Base-by-base conservation (phyloP, 2,113 vertebrate species). In the Geococcyx californianus region DNA sequence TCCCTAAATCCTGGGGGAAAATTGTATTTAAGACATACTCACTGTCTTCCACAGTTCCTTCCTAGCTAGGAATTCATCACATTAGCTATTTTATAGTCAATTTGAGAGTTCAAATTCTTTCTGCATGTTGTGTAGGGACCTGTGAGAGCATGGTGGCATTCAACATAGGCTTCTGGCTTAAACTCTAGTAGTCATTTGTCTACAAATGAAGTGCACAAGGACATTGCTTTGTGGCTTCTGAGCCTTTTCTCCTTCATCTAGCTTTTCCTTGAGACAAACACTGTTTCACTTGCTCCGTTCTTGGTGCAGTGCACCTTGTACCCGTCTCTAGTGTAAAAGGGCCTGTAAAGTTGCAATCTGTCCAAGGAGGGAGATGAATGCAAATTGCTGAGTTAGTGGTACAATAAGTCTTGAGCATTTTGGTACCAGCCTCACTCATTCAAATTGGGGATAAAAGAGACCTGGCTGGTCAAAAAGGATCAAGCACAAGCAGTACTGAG, bases 291-390 rank as follows among this genome's bases (percentile, higher is more conserved):
- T 64, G 59, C 34, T 70, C 44, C 56, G 42, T 20, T 93, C 79
- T 51, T 92, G 76, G 34, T 88, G 79, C 87, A 94, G 85, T 77
- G 76, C 75, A 90, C 82, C 42, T 88, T 42, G 33, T 64, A 64
- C 33, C 78, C 67, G 28, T 13, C 33, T 29, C 16, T 64, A 70
- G 11, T 1, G 1, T 55, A 63, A 82, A 51, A 80, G 23, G 42
- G 49, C 63, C 66, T 33, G 38, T 72, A 23, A 62, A 96, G 33
- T 70, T 78, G 25, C 42, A 81, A 21, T 60, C 42, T 93, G 60
- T 18, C n/a, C 31, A 36, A 73, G 76, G 47, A 95, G 20, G 16
- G 42, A 86, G 24, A 60, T 74, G 64, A 90, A 88, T 88, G 64
- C 60, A 95, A 96, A 96, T 93, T 2, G 8, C 52, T 29, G 38